phyloP scores from a whole-genome alignment of 2,113 vertebrate genomes.

The Todiramphus chloris region DNA sequence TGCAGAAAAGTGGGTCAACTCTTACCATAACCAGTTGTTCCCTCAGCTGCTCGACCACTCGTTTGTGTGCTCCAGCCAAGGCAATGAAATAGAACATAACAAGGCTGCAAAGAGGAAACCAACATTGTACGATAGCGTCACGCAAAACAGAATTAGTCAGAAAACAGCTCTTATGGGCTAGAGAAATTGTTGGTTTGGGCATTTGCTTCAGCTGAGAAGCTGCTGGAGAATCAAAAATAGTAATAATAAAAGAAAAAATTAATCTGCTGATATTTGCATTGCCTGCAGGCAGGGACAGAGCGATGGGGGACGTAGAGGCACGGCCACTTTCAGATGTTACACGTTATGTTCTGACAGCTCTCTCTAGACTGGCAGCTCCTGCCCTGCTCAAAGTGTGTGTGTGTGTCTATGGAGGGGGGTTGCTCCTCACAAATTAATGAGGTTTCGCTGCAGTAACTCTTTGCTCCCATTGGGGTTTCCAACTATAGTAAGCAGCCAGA shows the following conservation, averaged over 20 bases:
- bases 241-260: not conserved
- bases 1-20: not conserved
- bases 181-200: not conserved
- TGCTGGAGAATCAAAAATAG: not conserved
- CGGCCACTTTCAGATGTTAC: not conserved
- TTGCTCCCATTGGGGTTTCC: not conserved
- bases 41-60: conserved; percentile 84
- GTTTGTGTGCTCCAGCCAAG: conserved; percentile 90
- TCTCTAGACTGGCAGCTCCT: not conserved
- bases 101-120: conserved; percentile 76
- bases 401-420: no score
- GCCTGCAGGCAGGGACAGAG: not conserved
- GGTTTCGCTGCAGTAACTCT: not conserved
- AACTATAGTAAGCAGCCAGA: not conserved
- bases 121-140: not conserved
- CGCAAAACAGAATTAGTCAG: not conserved
- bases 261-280: not conserved
- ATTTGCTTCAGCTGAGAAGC: not conserved
- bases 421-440: not conserved
- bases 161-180: not conserved
- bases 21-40: conserved; percentile 91
- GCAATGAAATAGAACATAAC: conserved; percentile 93
- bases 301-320: rapidly evolving
- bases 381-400: not conserved
- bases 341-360: not conserved